Percentiles rank a stretch among this genome's conserved stretches.
phyloP scores from a whole-genome alignment of 2,797 vertebrate genomes.

The Otolemur crassicaudatus region DNA sequence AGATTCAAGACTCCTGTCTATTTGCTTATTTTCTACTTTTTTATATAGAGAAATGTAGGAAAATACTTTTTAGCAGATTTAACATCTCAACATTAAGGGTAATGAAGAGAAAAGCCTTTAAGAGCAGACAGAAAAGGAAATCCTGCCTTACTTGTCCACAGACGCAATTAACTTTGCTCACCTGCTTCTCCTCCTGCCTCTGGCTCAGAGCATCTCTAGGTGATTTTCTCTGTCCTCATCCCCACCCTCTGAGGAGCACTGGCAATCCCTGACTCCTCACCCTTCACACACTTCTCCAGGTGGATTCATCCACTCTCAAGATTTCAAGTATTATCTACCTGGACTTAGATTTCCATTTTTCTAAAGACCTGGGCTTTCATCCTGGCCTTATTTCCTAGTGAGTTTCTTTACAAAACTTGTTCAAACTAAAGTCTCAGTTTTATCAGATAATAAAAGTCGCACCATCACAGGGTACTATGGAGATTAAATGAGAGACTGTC shows the following conservation, averaged over 20 bases:
- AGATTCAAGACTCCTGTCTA: background rate
- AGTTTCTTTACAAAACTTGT: background rate
- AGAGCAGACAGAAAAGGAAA: background rate
- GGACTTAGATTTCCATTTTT: background rate
- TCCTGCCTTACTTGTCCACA: background rate
- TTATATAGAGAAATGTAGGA: background rate
- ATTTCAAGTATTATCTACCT: background rate
- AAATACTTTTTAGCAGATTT: background rate
- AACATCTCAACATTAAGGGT: background rate
- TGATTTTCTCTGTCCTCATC: background rate
- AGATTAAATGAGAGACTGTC: background rate
- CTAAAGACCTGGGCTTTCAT: background rate
- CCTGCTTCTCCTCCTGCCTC: background rate
- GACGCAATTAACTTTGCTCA: background rate
- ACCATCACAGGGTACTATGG: background rate
- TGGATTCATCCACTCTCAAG: background rate
- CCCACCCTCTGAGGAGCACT: accelerated
- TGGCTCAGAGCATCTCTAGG: accelerated
- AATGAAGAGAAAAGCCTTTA: background rate
- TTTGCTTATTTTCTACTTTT: background rate
- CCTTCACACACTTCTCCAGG: background rate
- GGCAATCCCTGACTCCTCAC: background rate
- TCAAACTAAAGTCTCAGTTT: background rate
- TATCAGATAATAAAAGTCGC: background rate
- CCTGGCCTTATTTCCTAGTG: background rate